phyloP scores from a whole-genome alignment of 2,113 vertebrate genomes.

The Dendrocopos noguchii region DNA sequence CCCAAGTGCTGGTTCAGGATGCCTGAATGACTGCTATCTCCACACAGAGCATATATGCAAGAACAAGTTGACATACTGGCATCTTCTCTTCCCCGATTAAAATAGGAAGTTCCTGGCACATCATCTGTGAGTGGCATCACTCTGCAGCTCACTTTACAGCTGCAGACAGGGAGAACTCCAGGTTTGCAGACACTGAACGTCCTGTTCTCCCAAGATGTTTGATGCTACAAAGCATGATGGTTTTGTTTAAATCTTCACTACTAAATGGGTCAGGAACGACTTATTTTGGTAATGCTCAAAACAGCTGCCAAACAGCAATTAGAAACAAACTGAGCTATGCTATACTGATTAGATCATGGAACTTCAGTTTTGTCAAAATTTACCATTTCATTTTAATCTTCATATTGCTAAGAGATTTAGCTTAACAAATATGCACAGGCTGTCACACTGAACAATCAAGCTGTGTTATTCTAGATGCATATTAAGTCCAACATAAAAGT shows the following conservation, averaged over 20 bases:
- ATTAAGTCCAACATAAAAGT: not conserved
- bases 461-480: not conserved
- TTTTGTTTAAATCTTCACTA: not conserved
- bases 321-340: not conserved
- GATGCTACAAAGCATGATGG: not conserved
- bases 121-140: not conserved
- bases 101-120: not conserved
- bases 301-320: not conserved
- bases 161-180: not conserved
- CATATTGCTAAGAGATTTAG: not conserved
- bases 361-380: not conserved
- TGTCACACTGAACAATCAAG: not conserved
- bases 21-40: not conserved
- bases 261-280: not conserved
- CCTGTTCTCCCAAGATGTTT: not conserved
- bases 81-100: not conserved
- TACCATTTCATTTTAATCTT: not conserved
- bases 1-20: not conserved
- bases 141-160: not conserved
- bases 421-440: not conserved
- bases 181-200: not conserved
- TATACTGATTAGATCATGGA: not conserved
- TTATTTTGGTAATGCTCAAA: not conserved
- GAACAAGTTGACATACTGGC: not conserved
- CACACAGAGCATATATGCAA: not conserved